Evolutionary conservation across 2,797 vertebrate genomes (phyloP), one percentile per base, ranked within the genome.

Genomic region (Arnoldichthys spilopterus): DNA sequence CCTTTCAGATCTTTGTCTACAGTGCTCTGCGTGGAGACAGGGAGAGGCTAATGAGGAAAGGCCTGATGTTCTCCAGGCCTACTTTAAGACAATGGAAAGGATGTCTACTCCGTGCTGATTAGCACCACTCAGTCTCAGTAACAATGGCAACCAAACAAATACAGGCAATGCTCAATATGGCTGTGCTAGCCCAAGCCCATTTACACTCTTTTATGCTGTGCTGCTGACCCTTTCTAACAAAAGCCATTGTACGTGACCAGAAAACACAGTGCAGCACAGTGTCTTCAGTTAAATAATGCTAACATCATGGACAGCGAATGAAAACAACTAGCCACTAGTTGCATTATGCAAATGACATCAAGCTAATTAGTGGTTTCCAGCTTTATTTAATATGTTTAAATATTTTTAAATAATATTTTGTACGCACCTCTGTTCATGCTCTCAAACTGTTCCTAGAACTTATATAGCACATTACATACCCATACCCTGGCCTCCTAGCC

Each of bases 101-200:
- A 86, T 84, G 79, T 86, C 71, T 82, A 81, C 69, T 75, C 76
- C 81, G 76, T 66, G 63, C 76, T 68, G 78, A 89, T 85, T 85
- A 85, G 70, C 47, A 68, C 68, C 5, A 5, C 51, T 59, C 68
- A 67, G 84, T 53, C 34, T 49, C 47, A 26, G 78, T 82, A 86
- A 91, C 89, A 90, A 87, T 78, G 76, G 86, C 74, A 87, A 88
- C 82, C 71, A 56, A 4, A 79, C 82, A 87, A 90, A 92, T 89
- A 88, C 11, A 40, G 78, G 59, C 69, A 80, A 64, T 78, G 66
- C 83, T 77, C 68, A 71, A 77, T 72, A 40, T 16, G 4, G 54
- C 82, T 80, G 76, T 20, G 45, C 70, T 82, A 82, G 83, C 84
- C 82, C 74, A 64, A 67, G 73, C 82, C 70, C 75, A n/a, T n/a